phyloP scores from a whole-genome alignment of 2,797 vertebrate species.

The Mus spretus region DNA sequence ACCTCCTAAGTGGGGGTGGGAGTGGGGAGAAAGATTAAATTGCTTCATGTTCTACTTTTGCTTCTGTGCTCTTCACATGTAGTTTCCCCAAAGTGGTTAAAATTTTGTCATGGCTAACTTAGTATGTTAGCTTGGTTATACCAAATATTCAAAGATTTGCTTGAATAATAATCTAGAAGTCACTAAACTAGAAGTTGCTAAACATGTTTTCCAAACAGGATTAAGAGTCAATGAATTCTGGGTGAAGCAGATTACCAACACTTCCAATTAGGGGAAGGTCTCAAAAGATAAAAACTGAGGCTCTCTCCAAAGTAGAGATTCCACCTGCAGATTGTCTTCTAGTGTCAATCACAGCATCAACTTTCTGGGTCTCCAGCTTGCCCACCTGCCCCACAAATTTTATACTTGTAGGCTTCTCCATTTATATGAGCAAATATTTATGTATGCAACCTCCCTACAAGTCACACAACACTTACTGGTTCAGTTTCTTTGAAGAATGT shows the following conservation, averaged over 20 bases:
- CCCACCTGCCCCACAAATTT: not conserved
- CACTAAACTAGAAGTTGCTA: not conserved
- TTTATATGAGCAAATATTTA: not conserved
- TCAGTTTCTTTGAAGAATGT: not conserved
- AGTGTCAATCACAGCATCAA: not conserved
- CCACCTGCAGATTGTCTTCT: not conserved
- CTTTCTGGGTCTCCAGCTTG: constrained; percentile 40
- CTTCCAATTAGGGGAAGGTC: constrained; percentile 13
- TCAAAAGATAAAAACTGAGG: constrained; percentile 47
- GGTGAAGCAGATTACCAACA: constrained; percentile 6
- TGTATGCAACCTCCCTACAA: not conserved
- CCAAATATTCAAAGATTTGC: constrained; percentile 42
- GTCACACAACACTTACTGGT: not conserved
- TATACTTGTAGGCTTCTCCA: not conserved
- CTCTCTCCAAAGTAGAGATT: constrained; percentile 7
- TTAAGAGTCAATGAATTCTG: constrained; percentile 27
- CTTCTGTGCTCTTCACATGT: constrained; percentile 31
- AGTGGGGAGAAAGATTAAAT: not conserved
- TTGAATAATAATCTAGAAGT: constrained; percentile 34
- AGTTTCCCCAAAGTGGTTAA: constrained; percentile 21
- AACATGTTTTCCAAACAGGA: constrained; percentile 37
- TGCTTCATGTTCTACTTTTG: not conserved
- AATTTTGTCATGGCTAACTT: not conserved
- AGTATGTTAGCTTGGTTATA: constrained; percentile 5
- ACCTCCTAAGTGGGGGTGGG: not conserved